phyloP scores from a whole-genome alignment of 2,113 vertebrate genomes.

The Muntiacus muntjak region DNA sequence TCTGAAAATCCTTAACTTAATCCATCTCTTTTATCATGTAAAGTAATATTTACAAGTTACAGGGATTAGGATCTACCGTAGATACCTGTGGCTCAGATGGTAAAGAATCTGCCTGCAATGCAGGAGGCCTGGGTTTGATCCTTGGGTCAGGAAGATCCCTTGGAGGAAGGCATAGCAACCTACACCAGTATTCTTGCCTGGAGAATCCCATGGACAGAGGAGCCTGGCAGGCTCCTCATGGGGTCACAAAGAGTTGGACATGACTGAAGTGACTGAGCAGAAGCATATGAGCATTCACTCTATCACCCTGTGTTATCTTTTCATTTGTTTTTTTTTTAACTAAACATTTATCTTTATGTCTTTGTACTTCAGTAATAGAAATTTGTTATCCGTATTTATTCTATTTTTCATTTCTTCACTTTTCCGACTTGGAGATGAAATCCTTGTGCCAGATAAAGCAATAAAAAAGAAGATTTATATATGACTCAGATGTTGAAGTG shows the following conservation, averaged over 20 bases:
- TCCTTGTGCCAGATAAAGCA: neutral
- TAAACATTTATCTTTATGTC: neutral
- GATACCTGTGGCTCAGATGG: neutral
- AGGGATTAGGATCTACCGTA: neutral
- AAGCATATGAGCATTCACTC: fast-evolving
- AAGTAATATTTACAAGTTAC: neutral
- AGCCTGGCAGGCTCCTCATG: neutral
- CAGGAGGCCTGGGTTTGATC: neutral
- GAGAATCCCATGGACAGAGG: neutral
- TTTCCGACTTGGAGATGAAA: neutral
- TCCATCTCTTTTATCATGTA: neutral
- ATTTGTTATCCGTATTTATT: neutral
- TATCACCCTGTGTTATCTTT: neutral
- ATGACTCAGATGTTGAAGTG: neutral
- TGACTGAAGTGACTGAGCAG: neutral
- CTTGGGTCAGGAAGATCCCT: neutral
- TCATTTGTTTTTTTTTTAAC: neutral
- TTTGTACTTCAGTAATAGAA: neutral
- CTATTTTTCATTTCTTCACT: neutral
- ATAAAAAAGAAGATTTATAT: neutral
- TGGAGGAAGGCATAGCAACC: neutral
- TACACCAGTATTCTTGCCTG: neutral
- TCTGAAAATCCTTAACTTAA: neutral
- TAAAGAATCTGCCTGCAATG: neutral
- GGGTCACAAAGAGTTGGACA: neutral